phyloP scores from a whole-genome alignment of 2,113 vertebrate genomes.

The Girardinichthys multiradiatus region DNA sequence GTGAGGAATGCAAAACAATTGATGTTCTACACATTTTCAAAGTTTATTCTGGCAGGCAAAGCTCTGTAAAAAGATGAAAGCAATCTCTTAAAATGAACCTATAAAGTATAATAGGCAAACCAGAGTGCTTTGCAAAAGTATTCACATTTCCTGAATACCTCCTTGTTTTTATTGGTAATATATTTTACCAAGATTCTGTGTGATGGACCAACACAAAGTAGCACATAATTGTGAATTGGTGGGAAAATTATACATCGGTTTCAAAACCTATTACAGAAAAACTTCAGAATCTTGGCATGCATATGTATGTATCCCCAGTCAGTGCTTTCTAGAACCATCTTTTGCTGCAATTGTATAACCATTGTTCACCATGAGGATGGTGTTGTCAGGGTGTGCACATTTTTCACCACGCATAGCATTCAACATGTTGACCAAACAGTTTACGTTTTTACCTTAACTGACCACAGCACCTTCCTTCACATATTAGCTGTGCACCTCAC shows the following conservation, averaged over 20 bases:
- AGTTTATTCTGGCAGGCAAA: constrained; percentile 28
- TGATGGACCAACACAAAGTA: not conserved
- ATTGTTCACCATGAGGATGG: too few relatives aligned
- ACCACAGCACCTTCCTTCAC: too few relatives aligned
- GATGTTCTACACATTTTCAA: not conserved
- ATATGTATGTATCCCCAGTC: not conserved
- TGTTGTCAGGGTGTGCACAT: too few relatives aligned
- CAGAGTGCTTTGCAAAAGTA: not conserved
- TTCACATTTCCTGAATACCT: not conserved
- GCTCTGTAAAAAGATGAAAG: constrained; percentile 3
- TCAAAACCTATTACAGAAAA: not conserved
- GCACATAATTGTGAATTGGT: not conserved
- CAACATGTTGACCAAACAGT: too few relatives aligned
- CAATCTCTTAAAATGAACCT: not conserved
- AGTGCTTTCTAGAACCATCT: not conserved
- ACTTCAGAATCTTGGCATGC: not conserved
- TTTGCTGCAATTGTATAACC: too few relatives aligned
- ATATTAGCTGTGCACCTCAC: too few relatives aligned
- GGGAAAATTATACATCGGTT: not conserved
- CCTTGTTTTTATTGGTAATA: too few relatives aligned
- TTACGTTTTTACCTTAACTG: too few relatives aligned
- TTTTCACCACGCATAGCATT: too few relatives aligned
- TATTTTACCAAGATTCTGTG: not conserved
- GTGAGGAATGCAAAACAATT: not conserved
- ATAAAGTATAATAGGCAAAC: not conserved